Evolutionary conservation across 2,113 vertebrate genomes (phyloP), one percentile per base, ranked within the genome.

Genomic region (Gracilinanus agilis): DNA sequence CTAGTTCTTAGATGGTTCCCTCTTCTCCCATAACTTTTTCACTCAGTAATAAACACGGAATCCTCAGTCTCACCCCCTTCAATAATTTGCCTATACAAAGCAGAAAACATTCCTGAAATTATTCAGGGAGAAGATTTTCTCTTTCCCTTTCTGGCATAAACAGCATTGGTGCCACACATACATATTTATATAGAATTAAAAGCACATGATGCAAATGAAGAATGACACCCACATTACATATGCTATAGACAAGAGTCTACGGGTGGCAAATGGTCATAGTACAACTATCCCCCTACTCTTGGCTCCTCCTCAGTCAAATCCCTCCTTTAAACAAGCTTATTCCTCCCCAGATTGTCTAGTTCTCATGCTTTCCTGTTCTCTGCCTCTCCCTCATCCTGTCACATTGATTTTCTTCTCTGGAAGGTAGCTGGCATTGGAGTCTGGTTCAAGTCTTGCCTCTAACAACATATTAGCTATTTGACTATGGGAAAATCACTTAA

Each of bases 141-240:
- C 19, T 83, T 83, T 40, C 67, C 19, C n/a, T 40, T 40, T 40
- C 19, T 23, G 19, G 40, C n/a, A 83, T 23, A 83, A 40, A 83
- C n/a, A 83, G 23, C 67, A 83, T 40, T 83, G 19, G 61, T 83
- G 1, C n/a, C n/a, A 83, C 21, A 34, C n/a, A 83, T 83, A 83
- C 67, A 83, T 83, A 83, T 83, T 83, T 83, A 83, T 83, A 83
- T 83, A 19, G n/a, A 83, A 83, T 83, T 83, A 83, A 40, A 83
- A 40, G 67, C 67, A 40, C 7, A 40, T 83, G 67, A 83, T 83
- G 16, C n/a, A 83, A 40, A 83, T 83, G 67, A 83, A 83, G 67
- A 83, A 40, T 23, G n/a, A 83, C 19, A 40, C 67, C n/a, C 67
- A 83, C 67, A 83, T 83, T 40, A 5, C 67, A 83, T 23, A 75